Percentiles rank a stretch among this genome's conserved stretches.
These are phyloP conservation scores for Boulengerochromis microlepis DNA, from an alignment of 2,113 vertebrate genomes.

Conservation along the genomic window DNA sequence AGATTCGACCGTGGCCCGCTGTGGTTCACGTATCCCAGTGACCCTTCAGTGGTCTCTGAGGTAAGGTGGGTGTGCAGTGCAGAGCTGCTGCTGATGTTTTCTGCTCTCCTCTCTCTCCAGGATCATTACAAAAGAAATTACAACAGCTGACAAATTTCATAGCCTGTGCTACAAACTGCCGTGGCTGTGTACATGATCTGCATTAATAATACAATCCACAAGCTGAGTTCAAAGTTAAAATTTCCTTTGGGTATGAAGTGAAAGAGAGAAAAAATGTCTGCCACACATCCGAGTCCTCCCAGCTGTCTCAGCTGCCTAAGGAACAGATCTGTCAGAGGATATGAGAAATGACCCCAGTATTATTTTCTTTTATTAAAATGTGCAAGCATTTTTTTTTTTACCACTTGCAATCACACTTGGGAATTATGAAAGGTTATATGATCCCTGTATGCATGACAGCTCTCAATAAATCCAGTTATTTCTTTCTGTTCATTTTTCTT, in stretches of 20 bases:
- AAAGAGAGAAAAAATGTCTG: not conserved
- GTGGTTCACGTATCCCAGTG: not conserved
- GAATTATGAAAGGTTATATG: slow-evolving; percentile 31
- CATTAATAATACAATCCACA: not conserved
- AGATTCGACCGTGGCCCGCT: not conserved
- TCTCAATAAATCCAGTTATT: slow-evolving; percentile 33
- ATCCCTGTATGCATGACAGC: slow-evolving; percentile 36
- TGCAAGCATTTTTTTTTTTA: not conserved
- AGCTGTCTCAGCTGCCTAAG: slow-evolving; percentile 32
- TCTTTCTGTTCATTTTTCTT: not conserved
- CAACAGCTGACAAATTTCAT: not conserved
- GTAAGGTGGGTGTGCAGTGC: not conserved
- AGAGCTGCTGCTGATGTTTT: not conserved
- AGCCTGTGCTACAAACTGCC: not conserved
- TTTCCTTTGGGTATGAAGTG: not conserved
- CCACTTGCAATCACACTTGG: slow-evolving; percentile 24
- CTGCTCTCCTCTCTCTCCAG: not conserved
- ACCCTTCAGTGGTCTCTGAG: not conserved
- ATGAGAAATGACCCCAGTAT: slow-evolving; percentile 46
- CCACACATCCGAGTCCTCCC: not conserved
- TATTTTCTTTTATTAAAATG: slow-evolving; percentile 58
- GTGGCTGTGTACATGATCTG: not conserved
- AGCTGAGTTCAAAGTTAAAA: not conserved
- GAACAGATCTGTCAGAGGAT: slow-evolving; percentile 53
- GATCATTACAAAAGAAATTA: not conserved